Evolutionary conservation across 92 coral and sea anemone genomes (phyloP).

Genomic region (Paragorgia papillata): DNA sequence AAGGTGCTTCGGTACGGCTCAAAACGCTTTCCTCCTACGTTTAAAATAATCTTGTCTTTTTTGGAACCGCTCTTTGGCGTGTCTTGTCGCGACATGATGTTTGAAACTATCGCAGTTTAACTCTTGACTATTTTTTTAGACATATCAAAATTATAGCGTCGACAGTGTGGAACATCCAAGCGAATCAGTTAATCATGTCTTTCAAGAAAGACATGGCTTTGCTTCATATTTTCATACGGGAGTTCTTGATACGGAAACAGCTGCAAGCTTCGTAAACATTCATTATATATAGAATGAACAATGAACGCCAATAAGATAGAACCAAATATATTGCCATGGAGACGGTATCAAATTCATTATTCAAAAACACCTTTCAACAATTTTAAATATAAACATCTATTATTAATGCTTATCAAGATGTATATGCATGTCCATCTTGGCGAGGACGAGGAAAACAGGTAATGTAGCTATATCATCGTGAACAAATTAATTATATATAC

Average conservation of each 20-base stretch:
- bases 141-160: too few species aligned
- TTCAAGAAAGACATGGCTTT: too few species aligned
- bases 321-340: not conserved
- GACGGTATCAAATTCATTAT: slow-evolving; percentile 7
- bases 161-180: too few species aligned
- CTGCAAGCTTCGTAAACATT: slow-evolving; percentile 79
- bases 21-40: slow-evolving; percentile 90
- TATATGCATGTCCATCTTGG: not conserved
- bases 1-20: slow-evolving; percentile 89
- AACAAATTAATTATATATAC: too few species aligned
- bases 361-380: too few species aligned
- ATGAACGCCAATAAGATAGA: slow-evolving; percentile 56
- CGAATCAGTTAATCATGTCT: too few species aligned
- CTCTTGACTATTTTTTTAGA: not conserved
- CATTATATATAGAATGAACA: slow-evolving; percentile 67
- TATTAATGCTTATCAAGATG: too few species aligned
- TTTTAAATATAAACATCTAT: too few species aligned
- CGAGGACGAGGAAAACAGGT: too few species aligned
- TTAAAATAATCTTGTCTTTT: slow-evolving; percentile 35
- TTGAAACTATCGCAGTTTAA: not conserved
- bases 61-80: not conserved
- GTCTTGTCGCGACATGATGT: slow-evolving; percentile 10
- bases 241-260: slow-evolving; percentile 50
- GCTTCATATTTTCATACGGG: not conserved
- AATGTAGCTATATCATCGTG: too few species aligned